phyloP scores from a whole-genome alignment of 2,888 invertebrate genomes.

The Celastrina argiolus region DNA sequence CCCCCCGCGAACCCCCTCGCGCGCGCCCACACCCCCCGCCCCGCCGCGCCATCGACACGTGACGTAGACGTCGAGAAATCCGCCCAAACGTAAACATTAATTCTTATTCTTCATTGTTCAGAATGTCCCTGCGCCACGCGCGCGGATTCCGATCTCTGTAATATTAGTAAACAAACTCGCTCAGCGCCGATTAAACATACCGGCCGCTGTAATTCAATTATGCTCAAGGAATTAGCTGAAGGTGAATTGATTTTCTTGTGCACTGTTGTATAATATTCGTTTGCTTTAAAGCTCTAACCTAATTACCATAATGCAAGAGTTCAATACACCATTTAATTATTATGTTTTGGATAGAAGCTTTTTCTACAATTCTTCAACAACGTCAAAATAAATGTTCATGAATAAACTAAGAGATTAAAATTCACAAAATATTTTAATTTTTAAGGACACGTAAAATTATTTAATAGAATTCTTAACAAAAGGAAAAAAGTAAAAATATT shows the following conservation, averaged over 20 bases:
- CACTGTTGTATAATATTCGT: slow-evolving; percentile 24
- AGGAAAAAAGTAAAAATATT: neutral
- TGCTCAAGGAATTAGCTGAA: slow-evolving; percentile 51
- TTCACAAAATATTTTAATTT: neutral
- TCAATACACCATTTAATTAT: neutral
- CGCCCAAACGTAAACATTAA: slow-evolving; percentile 78
- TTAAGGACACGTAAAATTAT: neutral
- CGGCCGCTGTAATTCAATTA: slow-evolving; percentile 56
- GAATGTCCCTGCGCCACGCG: slow-evolving; percentile 68
- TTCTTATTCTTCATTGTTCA: slow-evolving; percentile 75
- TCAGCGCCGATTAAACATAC: slow-evolving; percentile 37
- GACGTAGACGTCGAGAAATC: slow-evolving; percentile 74
- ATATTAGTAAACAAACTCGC: slow-evolving; percentile 72
- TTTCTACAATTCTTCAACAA: neutral
- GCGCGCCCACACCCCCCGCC: slow-evolving; percentile 42
- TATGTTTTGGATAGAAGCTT: neutral
- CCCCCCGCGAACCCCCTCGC: slow-evolving; percentile 42
- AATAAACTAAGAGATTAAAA: neutral
- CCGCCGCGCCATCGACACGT: slow-evolving; percentile 56
- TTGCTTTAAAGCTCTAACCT: slow-evolving; percentile 16
- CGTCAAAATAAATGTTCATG: neutral
- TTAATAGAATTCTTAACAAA: neutral
- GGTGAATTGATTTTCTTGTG: slow-evolving; percentile 36
- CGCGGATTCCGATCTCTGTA: slow-evolving; percentile 60
- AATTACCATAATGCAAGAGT: slow-evolving; percentile 8